Conservation (phyloP, 2,888 invertebrate species). For the Oasisia sp. region DNA sequence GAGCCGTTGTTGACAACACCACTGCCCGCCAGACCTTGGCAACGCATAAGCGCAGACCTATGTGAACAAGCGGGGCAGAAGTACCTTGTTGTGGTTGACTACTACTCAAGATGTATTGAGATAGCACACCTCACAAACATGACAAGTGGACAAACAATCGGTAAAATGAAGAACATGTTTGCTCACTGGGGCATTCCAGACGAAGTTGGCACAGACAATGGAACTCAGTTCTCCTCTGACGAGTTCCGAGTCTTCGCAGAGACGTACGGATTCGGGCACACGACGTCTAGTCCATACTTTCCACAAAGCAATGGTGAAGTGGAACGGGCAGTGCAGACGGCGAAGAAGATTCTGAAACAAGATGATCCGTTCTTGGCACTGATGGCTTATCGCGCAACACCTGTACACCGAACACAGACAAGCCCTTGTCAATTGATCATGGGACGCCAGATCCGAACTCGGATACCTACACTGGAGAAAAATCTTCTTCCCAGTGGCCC, state of each 20-base stretch:
- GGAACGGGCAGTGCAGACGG: too few relatives aligned
- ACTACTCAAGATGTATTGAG: background rate
- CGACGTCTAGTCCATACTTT: slow-evolving; percentile 21
- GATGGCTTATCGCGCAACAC: too few relatives aligned
- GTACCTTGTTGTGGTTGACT: background rate
- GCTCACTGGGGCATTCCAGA: background rate
- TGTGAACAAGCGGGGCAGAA: background rate
- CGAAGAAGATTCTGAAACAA: too few relatives aligned
- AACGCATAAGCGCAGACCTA: background rate
- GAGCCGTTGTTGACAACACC: background rate
- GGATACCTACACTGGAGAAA: background rate
- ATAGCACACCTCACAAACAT: background rate
- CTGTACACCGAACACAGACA: too few relatives aligned
- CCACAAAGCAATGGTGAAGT: too few relatives aligned
- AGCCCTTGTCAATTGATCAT: slow-evolving; percentile 20
- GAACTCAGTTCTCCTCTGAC: background rate
- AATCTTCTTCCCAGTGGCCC: background rate
- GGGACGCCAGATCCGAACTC: background rate
- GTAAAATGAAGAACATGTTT: background rate
- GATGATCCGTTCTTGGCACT: too few relatives aligned
- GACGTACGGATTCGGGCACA: background rate
- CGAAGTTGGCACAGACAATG: too few relatives aligned
- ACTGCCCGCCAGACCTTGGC: background rate
- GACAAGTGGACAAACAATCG: background rate
- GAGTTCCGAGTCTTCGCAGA: background rate